These are phyloP conservation scores for Nasonia oneida DNA, from an alignment of 2,888 invertebrate species.

Conservation along the genomic window DNA sequence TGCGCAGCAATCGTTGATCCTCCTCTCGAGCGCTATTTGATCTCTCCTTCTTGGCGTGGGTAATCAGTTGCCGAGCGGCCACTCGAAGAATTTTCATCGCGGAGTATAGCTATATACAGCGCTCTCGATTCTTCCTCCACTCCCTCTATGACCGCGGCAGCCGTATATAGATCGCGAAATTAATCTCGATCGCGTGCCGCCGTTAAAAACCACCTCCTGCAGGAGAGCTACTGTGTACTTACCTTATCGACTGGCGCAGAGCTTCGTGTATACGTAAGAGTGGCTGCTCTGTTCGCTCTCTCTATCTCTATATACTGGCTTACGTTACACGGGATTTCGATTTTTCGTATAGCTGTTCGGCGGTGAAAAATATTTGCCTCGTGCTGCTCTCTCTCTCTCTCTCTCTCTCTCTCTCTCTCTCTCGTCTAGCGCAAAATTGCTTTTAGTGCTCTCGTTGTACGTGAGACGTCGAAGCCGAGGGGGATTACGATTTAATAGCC, in stretches of 20 bases:
- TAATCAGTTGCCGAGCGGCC: slow-evolving; percentile 31
- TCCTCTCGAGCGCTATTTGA: slow-evolving; percentile 26
- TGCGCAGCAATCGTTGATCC: background rate
- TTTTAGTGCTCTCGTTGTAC: slow-evolving; percentile 69
- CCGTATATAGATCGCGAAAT: slow-evolving; percentile 43
- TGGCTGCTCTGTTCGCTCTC: background rate
- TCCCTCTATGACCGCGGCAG: background rate
- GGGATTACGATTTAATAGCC: slow-evolving; percentile 72
- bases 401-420: background rate
- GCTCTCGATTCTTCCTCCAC: background rate
- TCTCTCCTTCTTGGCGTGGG: background rate
- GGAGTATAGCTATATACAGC: background rate
- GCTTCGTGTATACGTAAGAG: background rate
- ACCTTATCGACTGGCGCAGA: slow-evolving; percentile 46
- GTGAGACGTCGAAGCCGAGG: slow-evolving; percentile 70
- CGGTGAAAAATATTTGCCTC: slow-evolving; percentile 56
- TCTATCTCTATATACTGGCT: no score
- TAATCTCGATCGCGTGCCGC: slow-evolving; percentile 46
- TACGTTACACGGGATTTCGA: slow-evolving; percentile 3
- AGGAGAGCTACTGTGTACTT: slow-evolving; percentile 39
- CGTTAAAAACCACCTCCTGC: slow-evolving; percentile 22
- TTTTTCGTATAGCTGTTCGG: slow-evolving; percentile 34
- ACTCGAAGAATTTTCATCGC: slow-evolving; percentile 45
- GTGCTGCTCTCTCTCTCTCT: background rate
- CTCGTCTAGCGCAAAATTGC: slow-evolving; percentile 69